phyloP scores from a whole-genome alignment of 2,888 invertebrate species.

The Camponotus fellah region DNA sequence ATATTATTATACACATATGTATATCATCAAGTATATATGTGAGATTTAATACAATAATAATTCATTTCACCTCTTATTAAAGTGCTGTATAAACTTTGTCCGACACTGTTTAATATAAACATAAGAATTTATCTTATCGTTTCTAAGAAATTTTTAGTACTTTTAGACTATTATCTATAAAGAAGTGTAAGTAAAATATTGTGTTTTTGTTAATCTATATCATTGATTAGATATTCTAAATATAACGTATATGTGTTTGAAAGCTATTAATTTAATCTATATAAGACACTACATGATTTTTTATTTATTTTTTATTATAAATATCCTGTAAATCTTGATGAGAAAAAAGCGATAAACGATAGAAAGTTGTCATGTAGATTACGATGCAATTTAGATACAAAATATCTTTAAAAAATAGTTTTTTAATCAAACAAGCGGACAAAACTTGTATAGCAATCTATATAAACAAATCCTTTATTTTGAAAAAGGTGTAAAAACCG shows the following conservation, averaged over 20 bases:
- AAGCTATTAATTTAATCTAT: background rate
- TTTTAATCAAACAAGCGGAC: background rate
- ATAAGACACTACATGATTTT: background rate
- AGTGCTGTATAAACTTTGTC: background rate
- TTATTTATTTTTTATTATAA: background rate
- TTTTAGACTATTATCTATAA: conserved; percentile 19
- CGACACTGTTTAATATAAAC: background rate
- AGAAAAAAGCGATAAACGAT: background rate
- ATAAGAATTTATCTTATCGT: conserved; percentile 7
- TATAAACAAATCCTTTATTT: background rate
- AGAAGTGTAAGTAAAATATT: background rate
- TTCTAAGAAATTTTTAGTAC: conserved; percentile 7
- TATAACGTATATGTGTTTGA: background rate
- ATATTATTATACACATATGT: background rate
- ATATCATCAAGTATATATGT: background rate
- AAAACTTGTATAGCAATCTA: background rate
- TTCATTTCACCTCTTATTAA: background rate
- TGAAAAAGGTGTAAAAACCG: background rate
- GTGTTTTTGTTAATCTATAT: conserved; percentile 4
- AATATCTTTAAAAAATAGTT: conserved; percentile 4
- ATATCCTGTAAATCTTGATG: background rate
- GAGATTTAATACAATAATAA: background rate
- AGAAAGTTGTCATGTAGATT: background rate
- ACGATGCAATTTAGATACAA: background rate
- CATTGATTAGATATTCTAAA: background rate